Percentiles rank a stretch among this genome's conserved stretches.
phyloP scores from a whole-genome alignment of 2,888 invertebrate species.

The Cantharis rustica region DNA sequence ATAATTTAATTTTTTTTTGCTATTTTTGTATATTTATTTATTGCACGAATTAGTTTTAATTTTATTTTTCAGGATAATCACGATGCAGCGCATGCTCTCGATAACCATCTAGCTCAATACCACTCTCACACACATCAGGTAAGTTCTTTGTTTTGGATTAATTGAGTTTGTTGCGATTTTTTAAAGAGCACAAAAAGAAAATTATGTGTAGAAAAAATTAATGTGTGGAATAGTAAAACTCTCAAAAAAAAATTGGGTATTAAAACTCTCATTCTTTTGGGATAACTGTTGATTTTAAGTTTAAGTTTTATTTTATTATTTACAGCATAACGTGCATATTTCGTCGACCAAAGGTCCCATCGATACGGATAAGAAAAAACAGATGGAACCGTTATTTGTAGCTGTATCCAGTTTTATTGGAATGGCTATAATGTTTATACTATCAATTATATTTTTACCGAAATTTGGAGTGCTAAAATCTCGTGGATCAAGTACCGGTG shows the following conservation, averaged over 20 bases:
- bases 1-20: no score
- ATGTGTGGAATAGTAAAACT: no score
- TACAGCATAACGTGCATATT: slow-evolving; percentile 53
- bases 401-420: slow-evolving; percentile 64
- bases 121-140: slow-evolving; percentile 44
- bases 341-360: slow-evolving; percentile 40
- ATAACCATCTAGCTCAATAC: slow-evolving; percentile 34
- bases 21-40: no score
- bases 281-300: no score
- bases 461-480: slow-evolving; percentile 51
- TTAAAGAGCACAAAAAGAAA: no score
- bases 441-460: slow-evolving; percentile 59
- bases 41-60: no score
- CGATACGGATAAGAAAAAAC: slow-evolving; percentile 48
- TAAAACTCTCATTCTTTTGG: no score
- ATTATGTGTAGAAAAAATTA: no score
- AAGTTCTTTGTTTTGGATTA: background rate
- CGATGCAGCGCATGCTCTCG: background rate
- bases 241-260: no score
- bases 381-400: slow-evolving; percentile 61
- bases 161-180: background rate
- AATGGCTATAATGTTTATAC: slow-evolving; percentile 60
- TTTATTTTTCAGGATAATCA: background rate
- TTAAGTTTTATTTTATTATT: slow-evolving; percentile 9
- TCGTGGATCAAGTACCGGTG: slow-evolving; percentile 44